Evolutionary conservation across 2,888 invertebrate genomes (phyloP), one percentile per base, ranked within the genome.

Genomic region (Atherix ibis): DNA sequence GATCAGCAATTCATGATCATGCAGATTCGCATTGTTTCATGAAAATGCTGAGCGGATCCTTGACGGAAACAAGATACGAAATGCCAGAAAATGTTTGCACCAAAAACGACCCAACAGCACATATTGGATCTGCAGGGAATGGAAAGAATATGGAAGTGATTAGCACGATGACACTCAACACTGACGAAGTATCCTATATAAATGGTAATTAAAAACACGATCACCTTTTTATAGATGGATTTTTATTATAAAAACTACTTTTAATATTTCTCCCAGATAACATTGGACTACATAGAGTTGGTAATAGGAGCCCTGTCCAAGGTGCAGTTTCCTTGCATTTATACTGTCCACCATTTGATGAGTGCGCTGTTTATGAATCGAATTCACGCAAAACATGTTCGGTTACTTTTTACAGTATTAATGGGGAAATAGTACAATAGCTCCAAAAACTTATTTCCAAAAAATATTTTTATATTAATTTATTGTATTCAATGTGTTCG

Each of bases 11-110:
- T 44, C 98, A 98, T 57, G 94, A 95, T 59, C 98, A 98, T 53
- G 76, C 92, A 0, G 73, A 94, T 51, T 79, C 95, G 0, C 94
- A 98, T 54, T 98, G 98, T 58, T 92, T 98, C 58, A 92, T 98
- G 83, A 98, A 95, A 62, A 71, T 88, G 41, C 67, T 95, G 1
- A 76, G 82, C 40, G 94, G 91, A 1, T 71, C 69, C 38, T 58
- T 94, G 26, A 71, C 73, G 32, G 94, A 95, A 68, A 76, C 85
- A 38, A 66, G 69, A 56, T 62, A 53, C 34, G 48, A 52, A n/a
- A 47, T 46, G 46, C 50, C 50, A 4, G 8, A 19, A 17, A 28
- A 25, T 18, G 31, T 27, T 28, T 25, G 4, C 2, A 31, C 18
- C 8, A 31, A 39, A 24, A 31, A 27, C 15, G 29, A 39, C 4